Evolutionary conservation across 2,888 invertebrate species (phyloP), one percentile per base, ranked within the genome.

Genomic region (Colostygia pectinataria): DNA sequence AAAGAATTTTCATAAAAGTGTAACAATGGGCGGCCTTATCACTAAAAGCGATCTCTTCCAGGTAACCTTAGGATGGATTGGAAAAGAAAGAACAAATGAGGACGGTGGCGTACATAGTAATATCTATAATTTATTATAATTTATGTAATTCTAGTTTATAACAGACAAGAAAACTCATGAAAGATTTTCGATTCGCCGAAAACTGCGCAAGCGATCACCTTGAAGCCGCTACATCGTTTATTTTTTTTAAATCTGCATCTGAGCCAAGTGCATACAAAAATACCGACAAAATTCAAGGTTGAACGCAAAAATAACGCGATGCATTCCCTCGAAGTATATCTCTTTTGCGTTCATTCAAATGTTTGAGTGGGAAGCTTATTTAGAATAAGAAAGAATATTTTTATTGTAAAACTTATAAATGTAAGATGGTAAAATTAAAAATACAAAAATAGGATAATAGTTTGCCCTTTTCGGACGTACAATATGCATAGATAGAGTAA

Each of bases 211-310:
- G 24, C 7, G 6, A 20, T 5, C n/a, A 42, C 52, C 52, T 46
- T 52, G 52, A 31, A 20, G 5, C 24, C 28, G 48, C 39, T 38
- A 25, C 37, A 48, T 49, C 43, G 50, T 55, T 45, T 53, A 60
- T 66, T 67, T 69, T 67, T 69, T 69, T 61, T 58, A 56, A 57
- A 61, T 44, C 47, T 38, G 65, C 57, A 66, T 61, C 54, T 45
- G 68, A 74, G 80, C 77, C 78, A 78, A 77, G 73, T 69, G 72
- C 73, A 71, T 63, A 68, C 78, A 80, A 80, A 80, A 80, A 80
- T 80, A 80, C 68, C 72, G 58, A 61, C 76, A 74, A 80, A 80
- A 68, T 74, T 76, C 80, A 80, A 80, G 80, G 80, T 73, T 66
- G 66, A 34, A 66, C 63, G 57, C 68, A 73, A 80, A 80, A 80